A percentile compares a stretch with the other conserved stretches of the same genome.
Evolutionary conservation across 2,113 vertebrate genomes (phyloP).

Genomic region (Thinocorus orbignyianus): DNA sequence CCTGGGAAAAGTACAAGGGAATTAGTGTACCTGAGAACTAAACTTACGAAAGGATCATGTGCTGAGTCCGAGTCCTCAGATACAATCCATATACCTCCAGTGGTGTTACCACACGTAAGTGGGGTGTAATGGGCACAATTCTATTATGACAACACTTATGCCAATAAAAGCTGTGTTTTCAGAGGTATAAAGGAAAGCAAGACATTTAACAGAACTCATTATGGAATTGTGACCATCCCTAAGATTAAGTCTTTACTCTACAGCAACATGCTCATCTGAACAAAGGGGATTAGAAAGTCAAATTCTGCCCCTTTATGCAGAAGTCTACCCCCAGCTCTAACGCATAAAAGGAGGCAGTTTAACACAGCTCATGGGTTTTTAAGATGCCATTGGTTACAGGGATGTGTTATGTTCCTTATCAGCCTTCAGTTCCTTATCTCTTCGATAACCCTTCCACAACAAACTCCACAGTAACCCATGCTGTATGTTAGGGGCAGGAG

Average conservation of each 20-base stretch:
- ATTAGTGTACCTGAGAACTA: not conserved
- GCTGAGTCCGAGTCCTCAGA: not conserved
- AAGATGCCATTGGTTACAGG: not conserved
- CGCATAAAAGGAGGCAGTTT: not conserved
- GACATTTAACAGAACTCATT: not conserved
- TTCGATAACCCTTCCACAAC: not conserved
- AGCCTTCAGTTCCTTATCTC: no score
- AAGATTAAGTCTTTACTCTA: not conserved
- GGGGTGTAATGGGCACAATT: not conserved
- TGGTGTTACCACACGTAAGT: fast-evolving
- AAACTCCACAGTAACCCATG: not conserved
- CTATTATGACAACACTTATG: not conserved
- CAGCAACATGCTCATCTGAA: not conserved
- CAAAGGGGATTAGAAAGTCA: not conserved
- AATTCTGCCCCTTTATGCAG: not conserved
- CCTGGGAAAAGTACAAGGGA: not conserved
- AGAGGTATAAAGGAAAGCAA: not conserved
- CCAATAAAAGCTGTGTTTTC: not conserved
- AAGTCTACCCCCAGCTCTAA: not conserved
- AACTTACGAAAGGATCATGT: not conserved
- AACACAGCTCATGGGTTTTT: not conserved
- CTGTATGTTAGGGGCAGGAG: fast-evolving
- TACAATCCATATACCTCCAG: not conserved
- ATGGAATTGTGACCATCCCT: not conserved
- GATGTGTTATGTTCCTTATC: not conserved